phyloP scores from a whole-genome alignment of 2,888 invertebrate species.

The Tryphoninae sp. region DNA sequence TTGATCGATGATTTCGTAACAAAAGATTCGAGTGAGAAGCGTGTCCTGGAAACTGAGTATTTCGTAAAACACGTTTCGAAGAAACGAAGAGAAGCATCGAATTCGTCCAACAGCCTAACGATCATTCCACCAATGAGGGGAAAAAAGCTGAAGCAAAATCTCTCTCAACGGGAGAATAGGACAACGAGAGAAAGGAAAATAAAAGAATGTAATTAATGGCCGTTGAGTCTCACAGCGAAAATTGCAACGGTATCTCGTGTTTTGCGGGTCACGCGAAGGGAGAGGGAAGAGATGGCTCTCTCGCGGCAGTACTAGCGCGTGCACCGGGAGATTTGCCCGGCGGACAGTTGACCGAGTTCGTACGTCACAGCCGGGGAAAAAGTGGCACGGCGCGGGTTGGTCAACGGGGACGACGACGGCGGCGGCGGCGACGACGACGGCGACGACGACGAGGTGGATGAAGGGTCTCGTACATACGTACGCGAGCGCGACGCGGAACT shows the following conservation, averaged over 20 bases:
- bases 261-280: neutral
- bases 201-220: constrained; percentile 33
- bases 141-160: neutral
- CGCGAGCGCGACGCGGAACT: constrained; percentile 70
- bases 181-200: neutral
- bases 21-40: too few species aligned
- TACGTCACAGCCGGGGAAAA: constrained; percentile 50
- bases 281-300: neutral
- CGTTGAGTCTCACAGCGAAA: constrained; percentile 44
- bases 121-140: neutral
- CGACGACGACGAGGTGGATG: constrained; percentile 24
- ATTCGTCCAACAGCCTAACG: neutral
- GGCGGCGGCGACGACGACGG: constrained; percentile 29
- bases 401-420: constrained; percentile 25
- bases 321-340: constrained; percentile 56
- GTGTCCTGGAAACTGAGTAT: too few species aligned
- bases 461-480: constrained; percentile 61
- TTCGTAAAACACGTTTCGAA: too few species aligned
- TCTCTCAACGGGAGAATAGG: neutral
- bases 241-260: constrained; percentile 22
- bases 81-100: too few species aligned
- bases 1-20: too few species aligned
- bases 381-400: constrained; percentile 47
- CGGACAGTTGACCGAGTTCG: constrained; percentile 69
- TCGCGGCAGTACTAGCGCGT: constrained; percentile 37